phyloP scores from a whole-genome alignment of 2,797 vertebrate species.

The Hydrocynus forskahlii region DNA sequence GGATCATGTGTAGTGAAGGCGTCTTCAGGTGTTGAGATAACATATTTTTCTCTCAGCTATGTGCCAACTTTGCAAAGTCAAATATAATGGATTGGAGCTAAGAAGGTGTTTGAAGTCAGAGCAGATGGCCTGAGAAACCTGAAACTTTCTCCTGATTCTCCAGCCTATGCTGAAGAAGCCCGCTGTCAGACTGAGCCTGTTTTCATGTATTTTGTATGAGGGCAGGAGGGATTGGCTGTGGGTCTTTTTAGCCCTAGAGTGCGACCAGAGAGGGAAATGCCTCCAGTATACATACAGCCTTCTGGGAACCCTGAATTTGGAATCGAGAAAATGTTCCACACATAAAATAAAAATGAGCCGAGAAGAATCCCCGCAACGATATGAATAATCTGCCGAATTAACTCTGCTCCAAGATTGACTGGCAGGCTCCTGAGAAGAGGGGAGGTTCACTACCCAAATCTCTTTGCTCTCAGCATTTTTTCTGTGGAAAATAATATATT shows the following conservation, averaged over 20 bases:
- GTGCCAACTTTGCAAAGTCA: conserved; percentile 9
- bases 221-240: conserved; percentile 28
- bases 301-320: conserved; percentile 8
- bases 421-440: neutral
- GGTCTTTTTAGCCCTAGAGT: conserved; percentile 39
- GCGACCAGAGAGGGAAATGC: conserved; percentile 21
- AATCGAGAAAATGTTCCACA: conserved; percentile 1
- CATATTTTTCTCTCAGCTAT: neutral
- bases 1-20: neutral
- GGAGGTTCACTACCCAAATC: neutral
- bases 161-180: conserved; percentile 12
- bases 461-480: neutral
- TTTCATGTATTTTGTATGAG: conserved; percentile 54
- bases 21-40: neutral
- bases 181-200: conserved; percentile 15
- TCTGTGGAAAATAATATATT: too few relatives aligned
- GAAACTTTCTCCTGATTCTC: conserved; percentile 21
- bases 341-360: conserved; percentile 34
- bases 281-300: conserved; percentile 19
- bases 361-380: neutral
- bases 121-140: conserved; percentile 9
- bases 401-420: neutral
- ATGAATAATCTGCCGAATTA: neutral
- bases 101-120: conserved; percentile 28
- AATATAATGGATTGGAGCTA: neutral